Evolutionary conservation across 2,113 vertebrate species (phyloP).

Genomic region (Xenus cinereus): DNA sequence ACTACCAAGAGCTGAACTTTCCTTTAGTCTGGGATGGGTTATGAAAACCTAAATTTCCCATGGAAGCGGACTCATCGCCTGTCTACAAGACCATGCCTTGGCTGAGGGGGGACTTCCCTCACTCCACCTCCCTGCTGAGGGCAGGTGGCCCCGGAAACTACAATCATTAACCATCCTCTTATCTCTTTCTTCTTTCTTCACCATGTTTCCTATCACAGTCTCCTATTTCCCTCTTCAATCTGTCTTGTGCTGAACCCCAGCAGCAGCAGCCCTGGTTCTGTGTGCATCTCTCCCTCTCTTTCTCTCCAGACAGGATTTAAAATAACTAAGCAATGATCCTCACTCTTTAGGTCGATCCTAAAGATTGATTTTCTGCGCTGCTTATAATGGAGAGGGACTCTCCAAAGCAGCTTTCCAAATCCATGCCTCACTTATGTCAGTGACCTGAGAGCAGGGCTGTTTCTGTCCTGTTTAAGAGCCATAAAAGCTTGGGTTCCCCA

Average conservation of each 20-base stretch:
- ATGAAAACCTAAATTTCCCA: background rate
- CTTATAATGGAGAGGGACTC: background rate
- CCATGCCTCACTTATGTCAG: accelerated
- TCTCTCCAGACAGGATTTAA: background rate
- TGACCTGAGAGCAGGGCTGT: background rate
- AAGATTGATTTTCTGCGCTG: background rate
- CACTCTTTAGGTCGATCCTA: background rate
- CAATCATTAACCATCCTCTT: background rate
- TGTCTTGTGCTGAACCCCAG: background rate
- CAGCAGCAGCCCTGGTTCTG: background rate
- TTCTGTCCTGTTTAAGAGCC: background rate
- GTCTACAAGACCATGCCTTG: background rate
- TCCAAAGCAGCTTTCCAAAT: background rate
- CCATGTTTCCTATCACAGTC: background rate
- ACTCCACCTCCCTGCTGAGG: background rate
- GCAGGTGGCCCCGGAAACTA: background rate
- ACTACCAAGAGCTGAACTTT: background rate
- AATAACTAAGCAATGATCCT: background rate
- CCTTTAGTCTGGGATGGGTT: background rate
- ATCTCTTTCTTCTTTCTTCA: background rate
- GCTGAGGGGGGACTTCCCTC: background rate
- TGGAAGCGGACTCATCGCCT: background rate
- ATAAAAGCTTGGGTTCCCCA: background rate
- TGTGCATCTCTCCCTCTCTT: background rate
- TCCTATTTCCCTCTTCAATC: background rate